Base-by-base conservation (phyloP, 2,888 invertebrate species). In the Nasonia oneida region DNA sequence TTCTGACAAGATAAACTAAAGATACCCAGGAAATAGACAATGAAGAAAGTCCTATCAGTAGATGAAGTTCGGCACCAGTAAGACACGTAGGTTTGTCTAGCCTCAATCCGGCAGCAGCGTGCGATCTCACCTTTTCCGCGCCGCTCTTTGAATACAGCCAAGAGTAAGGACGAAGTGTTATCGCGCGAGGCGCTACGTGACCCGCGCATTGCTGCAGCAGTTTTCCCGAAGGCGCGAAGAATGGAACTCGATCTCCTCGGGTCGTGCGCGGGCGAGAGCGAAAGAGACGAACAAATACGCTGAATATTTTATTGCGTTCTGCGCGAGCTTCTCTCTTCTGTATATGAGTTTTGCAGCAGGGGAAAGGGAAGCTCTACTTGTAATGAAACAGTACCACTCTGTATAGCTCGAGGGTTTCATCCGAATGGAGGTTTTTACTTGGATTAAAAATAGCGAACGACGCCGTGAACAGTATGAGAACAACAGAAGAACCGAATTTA, bases 1-100 rank as follows among this genome's bases (percentile, higher is more conserved):
- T n/a, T 67, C 81, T 57, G 71, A 50, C 50, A 80, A 83, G 76
- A 79, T 37, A 75, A 37, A 64, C 12, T 73, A 47, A 75, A 74
- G 73, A 33, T 57, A 82, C 79, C 39, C 74, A 37, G 37, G 57
- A 2, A 23, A 61, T 61, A 61, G 23, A 61, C 10, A 61, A 61
- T 23, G 2, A 23, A 61, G 18, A 23, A 23, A 61, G 78, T 1
- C 23, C 23, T 23, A 37, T n/a, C 14, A 57, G 78, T 79, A 80
- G 87, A 88, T 87, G 67, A 70, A 53, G 79, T 78, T 67, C 80
- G 53, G 83, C 78, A 79, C 83, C 50, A 88, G 88, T 81, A 84
- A 87, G 88, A 90, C 90, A 89, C 89, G 90, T 91, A 89, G 90
- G 91, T 92, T 92, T 91, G 90, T 90, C 90, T 90, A 90, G 89